Conservation (phyloP, 1,140 invertebrate species). For the Microplitis demolitor region DNA sequence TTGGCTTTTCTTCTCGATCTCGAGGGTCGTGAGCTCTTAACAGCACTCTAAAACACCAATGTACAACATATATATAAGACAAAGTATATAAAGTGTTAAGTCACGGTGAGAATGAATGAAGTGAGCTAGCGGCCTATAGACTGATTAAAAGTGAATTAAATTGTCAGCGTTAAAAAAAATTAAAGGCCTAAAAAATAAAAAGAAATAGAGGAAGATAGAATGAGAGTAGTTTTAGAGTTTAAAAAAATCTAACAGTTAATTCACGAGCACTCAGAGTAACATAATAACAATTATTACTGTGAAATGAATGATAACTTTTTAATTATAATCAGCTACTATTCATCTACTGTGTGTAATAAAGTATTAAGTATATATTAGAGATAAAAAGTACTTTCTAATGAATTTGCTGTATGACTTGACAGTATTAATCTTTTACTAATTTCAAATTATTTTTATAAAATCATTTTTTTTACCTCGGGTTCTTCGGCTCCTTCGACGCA, state of each 20-base stretch:
- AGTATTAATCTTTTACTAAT: not conserved
- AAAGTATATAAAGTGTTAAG: conserved; percentile 3
- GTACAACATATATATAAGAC: too few species aligned
- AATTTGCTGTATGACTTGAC: conserved; percentile 17
- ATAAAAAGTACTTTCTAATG: not conserved
- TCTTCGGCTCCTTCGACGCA: conserved; percentile 55
- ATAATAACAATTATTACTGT: conserved; percentile 51
- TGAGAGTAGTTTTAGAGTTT: conserved; percentile 7
- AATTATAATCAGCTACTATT: conserved; percentile 44
- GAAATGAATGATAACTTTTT: conserved; percentile 43
- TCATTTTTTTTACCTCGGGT: conserved; percentile 40
- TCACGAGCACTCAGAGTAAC: conserved; percentile 19
- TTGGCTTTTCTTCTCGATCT: conserved; percentile 55
- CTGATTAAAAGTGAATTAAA: conserved; percentile 22
- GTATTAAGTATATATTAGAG: too few species aligned
- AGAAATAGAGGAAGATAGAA: conserved; percentile 4
- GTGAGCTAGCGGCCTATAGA: not conserved
- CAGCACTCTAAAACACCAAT: conserved; percentile 37
- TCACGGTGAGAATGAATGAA: conserved; percentile 17
- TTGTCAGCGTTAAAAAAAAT: not conserved
- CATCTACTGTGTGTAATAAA: conserved; percentile 32
- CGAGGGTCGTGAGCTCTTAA: conserved; percentile 47
- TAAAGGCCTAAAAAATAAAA: not conserved
- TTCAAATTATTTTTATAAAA: not conserved
- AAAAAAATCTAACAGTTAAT: conserved; percentile 13